Conservation (phyloP, 2,113 vertebrate species). For the Peucedramus taeniatus region DNA sequence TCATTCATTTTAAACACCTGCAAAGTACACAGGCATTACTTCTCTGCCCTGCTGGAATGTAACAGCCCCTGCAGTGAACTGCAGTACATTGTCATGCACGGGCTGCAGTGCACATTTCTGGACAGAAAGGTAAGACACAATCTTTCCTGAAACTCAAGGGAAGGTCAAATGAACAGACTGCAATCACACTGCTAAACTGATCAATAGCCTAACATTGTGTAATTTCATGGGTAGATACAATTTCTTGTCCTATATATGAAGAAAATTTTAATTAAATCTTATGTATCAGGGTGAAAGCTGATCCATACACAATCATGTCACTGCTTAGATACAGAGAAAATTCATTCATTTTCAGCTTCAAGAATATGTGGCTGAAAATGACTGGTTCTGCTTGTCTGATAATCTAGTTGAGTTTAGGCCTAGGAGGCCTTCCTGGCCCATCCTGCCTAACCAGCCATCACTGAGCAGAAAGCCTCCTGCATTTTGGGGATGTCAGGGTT, state of each 20-base stretch:
- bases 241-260: background rate
- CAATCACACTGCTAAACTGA: background rate
- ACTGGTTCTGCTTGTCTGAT: background rate
- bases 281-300: background rate
- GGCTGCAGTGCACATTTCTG: background rate
- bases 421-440: background rate
- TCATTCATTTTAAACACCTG: background rate
- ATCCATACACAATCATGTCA: background rate
- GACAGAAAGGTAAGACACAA: background rate
- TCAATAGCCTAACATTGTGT: background rate
- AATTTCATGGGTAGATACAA: background rate
- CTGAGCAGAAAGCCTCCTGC: background rate
- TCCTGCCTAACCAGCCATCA: background rate
- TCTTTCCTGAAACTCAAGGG: background rate
- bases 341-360: background rate
- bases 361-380: background rate
- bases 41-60: background rate
- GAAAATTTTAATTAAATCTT: background rate
- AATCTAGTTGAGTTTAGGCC: background rate
- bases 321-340: background rate
- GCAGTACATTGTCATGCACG: background rate
- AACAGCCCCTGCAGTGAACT: background rate
- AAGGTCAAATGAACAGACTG: background rate
- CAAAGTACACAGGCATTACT: background rate
- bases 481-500: background rate